Base-by-base conservation (phyloP, 2,113 vertebrate species). In the Phalacrocorax aristotelis region DNA sequence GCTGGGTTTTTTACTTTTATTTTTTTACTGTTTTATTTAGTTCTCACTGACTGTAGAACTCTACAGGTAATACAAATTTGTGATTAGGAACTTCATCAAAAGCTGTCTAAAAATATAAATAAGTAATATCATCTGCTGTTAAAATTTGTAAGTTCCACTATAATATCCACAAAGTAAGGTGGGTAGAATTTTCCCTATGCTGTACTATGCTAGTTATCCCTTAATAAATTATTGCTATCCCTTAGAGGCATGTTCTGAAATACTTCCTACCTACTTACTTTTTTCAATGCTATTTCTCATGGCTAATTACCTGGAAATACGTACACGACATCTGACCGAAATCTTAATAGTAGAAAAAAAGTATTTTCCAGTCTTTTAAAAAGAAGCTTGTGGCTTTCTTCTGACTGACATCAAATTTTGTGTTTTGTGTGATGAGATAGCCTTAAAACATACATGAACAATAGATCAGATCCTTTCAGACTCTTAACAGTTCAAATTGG, bases 1-100 rank as follows among this genome's bases (percentile, higher is more conserved):
- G 7, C 16, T 88, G 48, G 20, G 30, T 72, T 15, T 42, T 42
- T 42, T 49, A 52, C 48, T 38, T 38, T 38, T 38, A 9, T 38
- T 38, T 72, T 42, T 42, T 42, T 42, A 42, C 42, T 83, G 51
- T 92, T 92, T 93, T 91, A 92, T 69, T 74, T 92, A 89, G 55
- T 83, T 92, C 66, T 83, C 38, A n/a, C 77, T 85, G 30, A 72
- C 48, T 95, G 48, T 83, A 87, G 91, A 90, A 81, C 38, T 88
- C 85, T 52, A 22, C 61, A 96, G 76, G 82, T 96, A 91, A 71
- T 58, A 95, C 61, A 96, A 96, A 65, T 90, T 94, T 97, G 89
- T 96, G 79, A 80, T 96, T 95, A 96, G 68, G 40, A 96, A 95
- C 91, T 97, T 97, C 91, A 95, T 97, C 98, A 98, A 97, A 97